Evolutionary conservation across 2,888 invertebrate genomes (phyloP).

Genomic region (Calliopum simillimum): DNA sequence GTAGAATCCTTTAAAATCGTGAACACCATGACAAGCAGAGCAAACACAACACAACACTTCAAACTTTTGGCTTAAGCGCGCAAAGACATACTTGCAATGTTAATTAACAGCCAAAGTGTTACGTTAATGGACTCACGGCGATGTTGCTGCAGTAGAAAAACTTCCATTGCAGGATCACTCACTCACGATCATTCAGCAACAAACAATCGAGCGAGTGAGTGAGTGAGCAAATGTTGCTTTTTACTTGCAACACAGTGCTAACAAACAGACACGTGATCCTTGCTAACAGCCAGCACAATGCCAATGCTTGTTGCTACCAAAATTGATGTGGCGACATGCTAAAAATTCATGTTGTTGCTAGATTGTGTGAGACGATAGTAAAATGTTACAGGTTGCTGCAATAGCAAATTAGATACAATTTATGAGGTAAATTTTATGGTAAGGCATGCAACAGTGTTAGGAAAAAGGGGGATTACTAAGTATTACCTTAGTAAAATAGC

Average conservation of each 20-base stretch:
- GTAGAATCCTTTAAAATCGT: slow-evolving; percentile 5
- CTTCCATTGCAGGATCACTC: slow-evolving; percentile 5
- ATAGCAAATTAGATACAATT: slow-evolving; percentile 24
- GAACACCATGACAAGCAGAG: slow-evolving; percentile 8
- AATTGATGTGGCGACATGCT: slow-evolving; percentile 24
- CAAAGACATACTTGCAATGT: slow-evolving; percentile 34
- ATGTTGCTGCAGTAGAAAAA: slow-evolving; percentile 22
- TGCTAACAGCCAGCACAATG: background rate
- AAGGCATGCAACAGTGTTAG: no score
- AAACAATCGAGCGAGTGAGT: no score
- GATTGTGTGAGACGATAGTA: background rate
- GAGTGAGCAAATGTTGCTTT: no score
- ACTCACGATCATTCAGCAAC: background rate
- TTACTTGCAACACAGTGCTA: no score
- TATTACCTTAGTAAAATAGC: no score
- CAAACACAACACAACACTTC: background rate
- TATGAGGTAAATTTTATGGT: slow-evolving; percentile 9
- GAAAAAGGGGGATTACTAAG: no score
- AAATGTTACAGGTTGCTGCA: slow-evolving; percentile 4
- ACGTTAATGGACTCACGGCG: slow-evolving; percentile 1
- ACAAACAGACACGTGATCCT: slow-evolving; percentile 6
- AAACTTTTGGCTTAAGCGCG: no score
- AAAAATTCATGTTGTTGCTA: slow-evolving; percentile 5
- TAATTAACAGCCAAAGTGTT: slow-evolving; percentile 37
- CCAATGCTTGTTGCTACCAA: background rate